A percentile compares a stretch with the other conserved stretches of the same genome.
Conservation (phyloP, 2,888 invertebrate genomes). For the Ennomos quercinarius region DNA sequence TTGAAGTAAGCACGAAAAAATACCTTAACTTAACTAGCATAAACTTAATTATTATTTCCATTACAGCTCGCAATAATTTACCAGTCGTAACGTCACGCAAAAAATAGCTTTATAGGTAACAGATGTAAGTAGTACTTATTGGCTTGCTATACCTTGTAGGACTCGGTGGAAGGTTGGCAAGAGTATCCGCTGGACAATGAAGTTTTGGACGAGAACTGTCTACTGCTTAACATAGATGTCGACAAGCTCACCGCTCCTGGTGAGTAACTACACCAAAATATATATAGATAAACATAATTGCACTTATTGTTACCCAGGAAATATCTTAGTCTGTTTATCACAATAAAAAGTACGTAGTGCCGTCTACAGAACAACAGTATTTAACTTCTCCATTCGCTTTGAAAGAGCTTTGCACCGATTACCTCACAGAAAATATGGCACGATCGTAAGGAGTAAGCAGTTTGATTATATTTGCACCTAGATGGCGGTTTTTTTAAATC, state of each 20-base stretch:
- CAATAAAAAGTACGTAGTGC: no score
- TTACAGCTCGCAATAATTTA: no score
- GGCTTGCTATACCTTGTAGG: constrained; percentile 50
- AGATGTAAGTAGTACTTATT: constrained; percentile 1
- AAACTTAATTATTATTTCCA: background rate
- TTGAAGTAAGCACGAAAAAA: constrained; percentile 86
- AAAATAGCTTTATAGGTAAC: background rate
- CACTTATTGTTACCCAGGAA: no score
- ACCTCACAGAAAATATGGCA: no score
- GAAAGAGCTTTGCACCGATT: no score
- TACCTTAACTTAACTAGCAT: background rate
- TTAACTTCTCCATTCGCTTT: no score
- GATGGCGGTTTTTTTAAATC: no score
- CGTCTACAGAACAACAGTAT: no score
- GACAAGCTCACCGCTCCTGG: constrained; percentile 71
- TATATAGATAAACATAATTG: no score
- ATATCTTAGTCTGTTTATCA: no score
- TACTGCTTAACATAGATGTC: constrained; percentile 75
- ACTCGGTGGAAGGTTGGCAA: constrained; percentile 79
- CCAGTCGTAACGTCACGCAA: background rate
- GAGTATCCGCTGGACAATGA: constrained; percentile 76
- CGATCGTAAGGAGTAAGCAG: no score
- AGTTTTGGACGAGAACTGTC: constrained; percentile 76
- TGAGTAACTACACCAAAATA: constrained; percentile 43
- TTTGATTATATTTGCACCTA: no score